phyloP scores from a whole-genome alignment of 2,888 invertebrate genomes.

The Dryomyza anilis region DNA sequence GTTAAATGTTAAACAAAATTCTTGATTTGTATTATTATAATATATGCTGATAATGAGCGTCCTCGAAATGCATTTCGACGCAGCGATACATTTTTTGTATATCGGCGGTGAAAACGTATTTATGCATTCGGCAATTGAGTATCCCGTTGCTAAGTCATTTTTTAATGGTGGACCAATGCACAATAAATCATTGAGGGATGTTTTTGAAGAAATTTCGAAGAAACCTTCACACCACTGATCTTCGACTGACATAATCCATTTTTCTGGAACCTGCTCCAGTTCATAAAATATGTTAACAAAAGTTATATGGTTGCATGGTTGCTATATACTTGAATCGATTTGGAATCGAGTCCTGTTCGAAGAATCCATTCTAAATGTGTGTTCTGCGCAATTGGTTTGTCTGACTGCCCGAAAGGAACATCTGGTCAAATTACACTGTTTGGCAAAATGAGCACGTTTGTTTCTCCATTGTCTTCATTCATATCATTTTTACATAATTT shows the following conservation, averaged over 20 bases:
- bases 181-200: neutral
- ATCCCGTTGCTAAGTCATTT: neutral
- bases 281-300: neutral
- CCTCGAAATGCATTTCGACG: neutral
- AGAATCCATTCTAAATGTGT: too few relatives aligned
- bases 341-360: too few relatives aligned
- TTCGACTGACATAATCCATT: neutral
- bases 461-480: too few relatives aligned
- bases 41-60: too few relatives aligned
- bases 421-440: too few relatives aligned
- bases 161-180: neutral
- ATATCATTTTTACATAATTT: too few relatives aligned
- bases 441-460: too few relatives aligned
- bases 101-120: neutral
- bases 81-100: too few relatives aligned
- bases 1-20: neutral
- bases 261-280: neutral
- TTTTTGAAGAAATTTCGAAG: neutral
- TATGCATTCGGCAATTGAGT: neutral
- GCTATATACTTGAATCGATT: too few relatives aligned
- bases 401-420: too few relatives aligned
- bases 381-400: too few relatives aligned
- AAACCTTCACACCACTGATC: neutral
- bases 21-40: neutral
- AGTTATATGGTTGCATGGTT: too few relatives aligned